Evolutionary conservation across 2,888 invertebrate species (phyloP).

Genomic region (Lepeophtheirus nordmannii): DNA sequence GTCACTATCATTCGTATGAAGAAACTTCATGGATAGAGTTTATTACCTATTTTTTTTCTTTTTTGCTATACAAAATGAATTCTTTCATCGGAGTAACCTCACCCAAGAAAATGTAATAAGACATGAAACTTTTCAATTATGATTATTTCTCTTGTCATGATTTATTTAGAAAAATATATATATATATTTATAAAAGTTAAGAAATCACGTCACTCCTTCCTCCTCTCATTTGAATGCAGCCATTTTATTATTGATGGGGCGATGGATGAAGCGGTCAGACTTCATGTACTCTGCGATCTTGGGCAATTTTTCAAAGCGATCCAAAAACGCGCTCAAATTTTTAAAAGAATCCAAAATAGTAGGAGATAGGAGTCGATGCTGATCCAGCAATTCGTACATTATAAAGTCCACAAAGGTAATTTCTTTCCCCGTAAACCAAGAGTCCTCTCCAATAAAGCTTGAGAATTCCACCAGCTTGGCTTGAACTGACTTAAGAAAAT

Average conservation of each 20-base stretch:
- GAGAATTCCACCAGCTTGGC: constrained; percentile 32
- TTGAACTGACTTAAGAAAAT: constrained; percentile 33
- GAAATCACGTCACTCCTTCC: no score
- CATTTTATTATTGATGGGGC: constrained; percentile 33
- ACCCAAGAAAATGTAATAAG: no score
- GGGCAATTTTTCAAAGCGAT: constrained; percentile 33
- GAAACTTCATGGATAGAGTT: no score
- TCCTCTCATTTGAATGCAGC: constrained; percentile 30
- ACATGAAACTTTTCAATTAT: no score
- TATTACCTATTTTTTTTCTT: no score
- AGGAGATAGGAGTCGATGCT: constrained; percentile 30
- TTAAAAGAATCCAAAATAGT: constrained; percentile 32
- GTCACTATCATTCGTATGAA: no score
- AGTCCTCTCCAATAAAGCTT: constrained; percentile 33
- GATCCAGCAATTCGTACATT: neutral
- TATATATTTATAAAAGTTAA: neutral
- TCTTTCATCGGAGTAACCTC: no score
- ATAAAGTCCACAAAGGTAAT: constrained; percentile 31
- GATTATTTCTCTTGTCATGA: neutral
- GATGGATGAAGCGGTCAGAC: constrained; percentile 31
- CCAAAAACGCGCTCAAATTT: constrained; percentile 34
- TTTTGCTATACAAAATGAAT: no score
- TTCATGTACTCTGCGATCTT: constrained; percentile 32
- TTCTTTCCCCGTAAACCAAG: constrained; percentile 36
- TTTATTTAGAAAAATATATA: neutral